These are phyloP conservation scores for Epinephelus fuscoguttatus DNA, from an alignment of 2,113 vertebrate genomes.

Conservation along the genomic window DNA sequence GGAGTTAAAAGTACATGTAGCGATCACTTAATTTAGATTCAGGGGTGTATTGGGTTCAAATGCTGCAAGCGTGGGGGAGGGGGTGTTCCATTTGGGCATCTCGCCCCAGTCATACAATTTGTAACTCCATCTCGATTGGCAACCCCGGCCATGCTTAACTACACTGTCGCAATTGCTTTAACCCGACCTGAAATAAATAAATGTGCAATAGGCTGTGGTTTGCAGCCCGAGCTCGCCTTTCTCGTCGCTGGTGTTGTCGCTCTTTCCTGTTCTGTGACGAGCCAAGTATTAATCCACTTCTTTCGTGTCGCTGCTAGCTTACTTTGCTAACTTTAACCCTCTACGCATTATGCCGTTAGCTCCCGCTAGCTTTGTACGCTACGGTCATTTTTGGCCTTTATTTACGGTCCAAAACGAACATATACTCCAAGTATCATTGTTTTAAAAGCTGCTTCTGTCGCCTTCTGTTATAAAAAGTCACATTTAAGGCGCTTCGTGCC, in stretches of 20 bases:
- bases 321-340: constrained; percentile 55
- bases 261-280: constrained; percentile 58
- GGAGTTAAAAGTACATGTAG: constrained; percentile 37
- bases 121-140: constrained; percentile 53
- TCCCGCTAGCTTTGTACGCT: constrained; percentile 36
- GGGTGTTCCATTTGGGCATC: constrained; percentile 73
- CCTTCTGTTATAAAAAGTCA: neutral
- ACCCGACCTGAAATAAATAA: constrained; percentile 1
- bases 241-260: constrained; percentile 33
- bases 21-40: constrained; percentile 73
- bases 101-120: constrained; percentile 69
- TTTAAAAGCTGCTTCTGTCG: neutral
- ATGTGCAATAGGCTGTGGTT: constrained; percentile 18
- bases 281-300: constrained; percentile 69
- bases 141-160: constrained; percentile 16
- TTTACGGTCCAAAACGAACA: neutral
- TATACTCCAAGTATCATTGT: neutral
- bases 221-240: constrained; percentile 3
- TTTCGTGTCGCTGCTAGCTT: constrained; percentile 54
- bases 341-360: constrained; percentile 68
- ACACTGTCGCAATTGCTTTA: constrained; percentile 28
- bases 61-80: constrained; percentile 85
- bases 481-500: neutral
- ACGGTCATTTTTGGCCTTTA: constrained; percentile 20
- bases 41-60: constrained; percentile 73